Evolutionary conservation across 2,797 vertebrate genomes (phyloP).

Genomic region (Falco berigora): DNA sequence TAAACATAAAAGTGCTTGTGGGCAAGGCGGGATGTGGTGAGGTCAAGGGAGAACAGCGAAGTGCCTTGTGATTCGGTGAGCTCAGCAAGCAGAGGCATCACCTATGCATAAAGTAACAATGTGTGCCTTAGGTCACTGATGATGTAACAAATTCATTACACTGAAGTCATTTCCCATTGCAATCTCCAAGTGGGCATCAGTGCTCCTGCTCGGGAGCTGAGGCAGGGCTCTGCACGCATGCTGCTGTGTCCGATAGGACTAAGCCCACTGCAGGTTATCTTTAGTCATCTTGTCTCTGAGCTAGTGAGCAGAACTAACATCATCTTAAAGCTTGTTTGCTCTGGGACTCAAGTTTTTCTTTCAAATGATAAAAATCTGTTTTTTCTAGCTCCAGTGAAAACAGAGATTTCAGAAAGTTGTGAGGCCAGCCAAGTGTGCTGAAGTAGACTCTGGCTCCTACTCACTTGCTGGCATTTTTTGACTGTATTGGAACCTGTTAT

Average conservation of each 20-base stretch:
- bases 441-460: neutral
- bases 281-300: neutral
- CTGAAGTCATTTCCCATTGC: neutral
- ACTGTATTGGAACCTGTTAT: constrained; percentile 31
- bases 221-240: fast-evolving
- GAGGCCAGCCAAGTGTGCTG: constrained; percentile 60
- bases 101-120: neutral
- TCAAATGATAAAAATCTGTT: constrained; percentile 53
- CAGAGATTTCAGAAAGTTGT: constrained; percentile 29
- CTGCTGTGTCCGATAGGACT: neutral
- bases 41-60: neutral
- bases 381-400: constrained; percentile 54
- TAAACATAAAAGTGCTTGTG: neutral
- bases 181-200: neutral
- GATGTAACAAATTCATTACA: neutral
- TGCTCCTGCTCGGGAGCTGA: neutral
- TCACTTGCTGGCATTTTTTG: constrained; percentile 1
- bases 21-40: neutral
- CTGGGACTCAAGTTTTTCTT: constrained; percentile 8
- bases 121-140: neutral
- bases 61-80: neutral
- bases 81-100: neutral
- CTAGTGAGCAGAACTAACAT: neutral
- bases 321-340: neutral
- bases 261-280: neutral